phyloP scores from a whole-genome alignment of 1,140 invertebrate genomes.

The Chymomyza costata region DNA sequence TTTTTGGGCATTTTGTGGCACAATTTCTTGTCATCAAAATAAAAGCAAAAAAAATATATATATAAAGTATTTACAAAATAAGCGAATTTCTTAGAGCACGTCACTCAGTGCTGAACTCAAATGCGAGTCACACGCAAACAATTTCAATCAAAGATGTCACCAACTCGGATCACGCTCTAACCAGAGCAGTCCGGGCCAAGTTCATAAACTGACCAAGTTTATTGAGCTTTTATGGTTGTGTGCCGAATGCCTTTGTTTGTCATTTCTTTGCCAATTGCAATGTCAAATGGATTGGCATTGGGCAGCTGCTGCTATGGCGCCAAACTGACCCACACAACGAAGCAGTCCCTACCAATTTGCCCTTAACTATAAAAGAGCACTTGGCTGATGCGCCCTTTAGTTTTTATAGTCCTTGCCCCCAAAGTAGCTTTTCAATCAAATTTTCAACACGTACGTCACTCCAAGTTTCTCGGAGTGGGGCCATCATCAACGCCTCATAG shows the following conservation, averaged over 20 bases:
- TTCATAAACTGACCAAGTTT: slow-evolving; percentile 50
- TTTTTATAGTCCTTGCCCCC: slow-evolving; percentile 40
- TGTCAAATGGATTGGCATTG: too few species aligned
- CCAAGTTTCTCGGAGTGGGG: slow-evolving; percentile 1
- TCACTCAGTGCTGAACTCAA: too few species aligned
- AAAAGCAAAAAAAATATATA: slow-evolving; percentile 43
- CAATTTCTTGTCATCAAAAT: slow-evolving; percentile 46
- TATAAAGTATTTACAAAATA: slow-evolving; percentile 39
- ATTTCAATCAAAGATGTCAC: slow-evolving; percentile 28
- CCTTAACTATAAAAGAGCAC: too few species aligned
- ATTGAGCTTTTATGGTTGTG: slow-evolving; percentile 46
- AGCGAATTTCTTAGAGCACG: slow-evolving; percentile 19
- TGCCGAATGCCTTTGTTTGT: slow-evolving; percentile 22
- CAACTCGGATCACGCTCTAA: slow-evolving; percentile 10
- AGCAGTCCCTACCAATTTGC: slow-evolving; percentile 21
- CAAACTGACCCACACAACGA: slow-evolving; percentile 42
- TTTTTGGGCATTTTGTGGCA: slow-evolving; percentile 40
- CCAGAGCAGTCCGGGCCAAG: slow-evolving; percentile 42
- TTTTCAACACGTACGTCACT: slow-evolving; percentile 16
- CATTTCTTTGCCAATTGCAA: too few species aligned
- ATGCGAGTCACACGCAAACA: too few species aligned
- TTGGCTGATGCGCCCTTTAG: slow-evolving; percentile 43
- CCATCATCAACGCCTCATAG: slow-evolving; percentile 43
- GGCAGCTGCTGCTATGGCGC: slow-evolving; percentile 47
- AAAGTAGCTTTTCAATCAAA: slow-evolving; percentile 29